Conservation (phyloP, 2,888 invertebrate genomes). For the Liopterus haemorrhoidalis region DNA sequence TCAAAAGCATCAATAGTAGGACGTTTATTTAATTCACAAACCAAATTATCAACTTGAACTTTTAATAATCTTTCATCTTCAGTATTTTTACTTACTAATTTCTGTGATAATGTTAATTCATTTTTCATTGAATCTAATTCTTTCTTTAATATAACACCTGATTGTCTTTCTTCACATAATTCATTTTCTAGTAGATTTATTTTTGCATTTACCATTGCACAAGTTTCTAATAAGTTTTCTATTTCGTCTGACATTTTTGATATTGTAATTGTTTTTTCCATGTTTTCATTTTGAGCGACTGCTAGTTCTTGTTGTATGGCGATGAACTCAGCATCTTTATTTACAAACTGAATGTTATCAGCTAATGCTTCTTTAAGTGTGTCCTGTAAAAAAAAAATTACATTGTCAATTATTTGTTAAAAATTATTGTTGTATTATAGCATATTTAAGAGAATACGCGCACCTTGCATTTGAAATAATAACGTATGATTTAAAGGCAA, state of each 20-base stretch:
- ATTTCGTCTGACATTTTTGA: conserved; percentile 20
- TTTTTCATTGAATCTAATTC: conserved; percentile 38
- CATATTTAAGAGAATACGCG: no score
- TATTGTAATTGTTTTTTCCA: conserved; percentile 16
- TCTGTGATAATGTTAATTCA: conserved; percentile 42
- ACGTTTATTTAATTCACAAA: conserved; percentile 39
- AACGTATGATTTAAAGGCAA: no score
- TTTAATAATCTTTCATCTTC: conserved; percentile 48
- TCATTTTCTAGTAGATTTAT: conserved; percentile 22
- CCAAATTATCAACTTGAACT: conserved; percentile 40
- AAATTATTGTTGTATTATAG: no score
- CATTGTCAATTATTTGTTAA: no score
- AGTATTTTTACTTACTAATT: conserved; percentile 46
- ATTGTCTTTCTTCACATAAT: conserved; percentile 27
- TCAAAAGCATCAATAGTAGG: conserved; percentile 25
- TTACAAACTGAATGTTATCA: conserved; percentile 16
- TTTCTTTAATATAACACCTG: conserved; percentile 30
- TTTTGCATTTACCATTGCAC: conserved; percentile 16
- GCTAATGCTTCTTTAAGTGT: conserved; percentile 13
- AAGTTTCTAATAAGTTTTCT: conserved; percentile 18
- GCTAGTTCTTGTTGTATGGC: conserved; percentile 15
- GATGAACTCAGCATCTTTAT: conserved; percentile 9
- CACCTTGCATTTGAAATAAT: no score
- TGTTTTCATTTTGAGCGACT: conserved; percentile 15
- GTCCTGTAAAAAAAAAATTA: conserved; percentile 18